These are phyloP conservation scores for Clarias batrachus DNA, from an alignment of 2,113 vertebrate species.

Conservation along the genomic window DNA sequence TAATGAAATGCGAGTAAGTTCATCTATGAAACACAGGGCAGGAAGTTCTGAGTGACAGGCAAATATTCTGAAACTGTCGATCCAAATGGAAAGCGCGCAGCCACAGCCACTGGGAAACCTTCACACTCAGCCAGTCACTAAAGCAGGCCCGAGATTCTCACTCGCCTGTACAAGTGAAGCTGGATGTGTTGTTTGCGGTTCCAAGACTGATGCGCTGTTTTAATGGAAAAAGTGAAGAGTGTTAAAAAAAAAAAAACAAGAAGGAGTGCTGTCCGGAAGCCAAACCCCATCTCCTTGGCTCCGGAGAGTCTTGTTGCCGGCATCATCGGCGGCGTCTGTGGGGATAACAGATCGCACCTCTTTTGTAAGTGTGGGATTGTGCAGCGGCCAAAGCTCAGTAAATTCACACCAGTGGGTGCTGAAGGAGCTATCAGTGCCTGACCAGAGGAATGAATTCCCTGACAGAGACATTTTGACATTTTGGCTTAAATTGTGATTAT, in stretches of 20 bases:
- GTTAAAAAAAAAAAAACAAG: conserved; percentile 9
- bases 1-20: background rate
- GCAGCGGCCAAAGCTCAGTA: conserved; percentile 44
- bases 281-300: conserved; percentile 50
- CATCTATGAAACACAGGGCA: conserved; percentile 10
- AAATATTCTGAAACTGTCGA: conserved; percentile 27
- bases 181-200: conserved; percentile 30
- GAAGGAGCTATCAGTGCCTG: background rate
- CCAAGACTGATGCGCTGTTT: conserved; percentile 24
- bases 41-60: conserved; percentile 26
- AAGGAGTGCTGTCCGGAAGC: conserved; percentile 13
- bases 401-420: conserved; percentile 38
- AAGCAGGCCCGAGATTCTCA: background rate
- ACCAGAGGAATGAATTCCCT: conserved; percentile 1
- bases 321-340: conserved; percentile 43
- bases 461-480: conserved; percentile 22
- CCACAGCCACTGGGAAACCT: conserved; percentile 9
- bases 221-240: conserved; percentile 22
- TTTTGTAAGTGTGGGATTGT: conserved; percentile 46
- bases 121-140: background rate
- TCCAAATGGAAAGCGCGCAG: conserved; percentile 10
- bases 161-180: conserved; percentile 10
- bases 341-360: conserved; percentile 51
- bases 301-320: conserved; percentile 37
- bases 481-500: conserved; percentile 7